Conservation (phyloP, 1,140 invertebrate genomes). For the Drosophila carrolli region DNA sequence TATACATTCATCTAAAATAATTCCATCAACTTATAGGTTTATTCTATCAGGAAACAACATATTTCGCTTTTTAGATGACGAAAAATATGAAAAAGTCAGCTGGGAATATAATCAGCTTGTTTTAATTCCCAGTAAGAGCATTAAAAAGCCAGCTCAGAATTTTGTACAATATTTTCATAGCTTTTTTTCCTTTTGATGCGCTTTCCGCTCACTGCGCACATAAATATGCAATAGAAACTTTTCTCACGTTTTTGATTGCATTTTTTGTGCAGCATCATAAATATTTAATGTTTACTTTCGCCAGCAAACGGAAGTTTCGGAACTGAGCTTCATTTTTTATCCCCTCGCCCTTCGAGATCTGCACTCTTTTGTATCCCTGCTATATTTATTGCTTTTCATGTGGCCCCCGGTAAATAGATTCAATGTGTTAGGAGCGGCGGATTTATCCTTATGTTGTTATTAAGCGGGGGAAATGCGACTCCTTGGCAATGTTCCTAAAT, state of each 20-base stretch:
- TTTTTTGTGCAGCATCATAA: conserved; percentile 78
- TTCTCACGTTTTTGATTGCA: conserved; percentile 81
- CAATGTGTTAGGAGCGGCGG: conserved; percentile 16
- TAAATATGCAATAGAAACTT: conserved; percentile 83
- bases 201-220: conserved; percentile 56
- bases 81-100: background rate
- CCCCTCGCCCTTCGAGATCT: background rate
- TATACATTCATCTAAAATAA: too few relatives aligned
- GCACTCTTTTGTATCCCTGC: conserved; percentile 43
- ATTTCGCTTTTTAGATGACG: background rate
- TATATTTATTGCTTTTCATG: conserved; percentile 54
- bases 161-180: conserved; percentile 15
- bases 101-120: conserved; percentile 14
- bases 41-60: too few relatives aligned
- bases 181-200: conserved; percentile 17
- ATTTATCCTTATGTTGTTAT: conserved; percentile 22
- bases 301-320: conserved; percentile 17
- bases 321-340: conserved; percentile 40
- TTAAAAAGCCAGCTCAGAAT: conserved; percentile 18
- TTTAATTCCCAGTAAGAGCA: conserved; percentile 31
- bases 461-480: conserved; percentile 28
- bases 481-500: conserved; percentile 21
- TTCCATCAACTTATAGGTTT: too few relatives aligned
- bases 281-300: conserved; percentile 75
- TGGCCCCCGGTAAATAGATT: conserved; percentile 17